Base-by-base conservation (phyloP, 2,113 vertebrate genomes). In the Notarius lentiginosus region DNA sequence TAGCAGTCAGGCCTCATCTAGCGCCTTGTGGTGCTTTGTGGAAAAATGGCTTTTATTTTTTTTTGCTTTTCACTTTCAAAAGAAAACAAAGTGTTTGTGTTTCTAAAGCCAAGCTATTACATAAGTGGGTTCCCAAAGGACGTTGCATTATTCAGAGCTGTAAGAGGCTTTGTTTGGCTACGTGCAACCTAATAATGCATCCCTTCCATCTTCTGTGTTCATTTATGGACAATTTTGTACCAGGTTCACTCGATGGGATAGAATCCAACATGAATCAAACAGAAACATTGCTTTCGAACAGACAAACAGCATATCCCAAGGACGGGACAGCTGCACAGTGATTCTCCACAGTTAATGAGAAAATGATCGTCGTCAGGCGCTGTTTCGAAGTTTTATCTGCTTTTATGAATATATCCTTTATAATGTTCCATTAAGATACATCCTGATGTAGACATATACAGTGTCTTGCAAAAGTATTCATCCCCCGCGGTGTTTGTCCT, bases 121-220 rank as follows among this genome's bases (percentile, higher is more conserved):
- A 91, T 92, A 94, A 95, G 88, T 84, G 61, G 68, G 86, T 91
- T 90, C 90, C 84, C 90, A 91, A 83, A 87, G 88, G 18, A 58
- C 88, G 11, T 81, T 94, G 90, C 92, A 93, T 94, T 93, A 94
- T 94, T 94, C 88, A 92, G 87, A 89, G 90, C 88, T 89, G 91
- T 66, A 86, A 91, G 80, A 88, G 82, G 77, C 70, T 87, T 79
- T 89, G 80, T 90, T 89, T 91, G 88, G 75, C 72, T 84, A 88
- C 75, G 81, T 87, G 66, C 24, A 86, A 91, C 84, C 87, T 91
- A 86, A 91, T 92, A 93, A 83, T 24, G 56, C 90, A 91, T 87
- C 90, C 91, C 86, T 17, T 88, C 73, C 66, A 65, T 88, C 82
- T 84, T 84, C 88, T 83, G 81, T 86, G 90, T 91, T 91, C 85